Evolutionary conservation across 2,888 invertebrate genomes (phyloP).

Genomic region (Microplitis manilae): DNA sequence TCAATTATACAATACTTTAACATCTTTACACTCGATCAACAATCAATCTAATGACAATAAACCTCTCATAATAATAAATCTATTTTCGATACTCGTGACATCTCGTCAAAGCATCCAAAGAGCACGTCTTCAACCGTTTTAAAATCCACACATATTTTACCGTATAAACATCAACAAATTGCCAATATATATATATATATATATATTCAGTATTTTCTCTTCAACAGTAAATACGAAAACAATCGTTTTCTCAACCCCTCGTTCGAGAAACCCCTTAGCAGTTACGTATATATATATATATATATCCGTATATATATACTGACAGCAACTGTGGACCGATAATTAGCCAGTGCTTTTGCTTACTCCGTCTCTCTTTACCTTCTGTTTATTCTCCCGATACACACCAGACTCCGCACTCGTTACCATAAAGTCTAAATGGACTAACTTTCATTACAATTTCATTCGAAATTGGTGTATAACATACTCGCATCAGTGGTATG

Average conservation of each 20-base stretch:
- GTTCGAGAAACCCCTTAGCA: neutral
- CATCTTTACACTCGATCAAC: constrained; percentile 17
- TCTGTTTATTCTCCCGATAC: constrained; percentile 24
- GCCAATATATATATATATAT: no score
- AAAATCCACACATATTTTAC: no score
- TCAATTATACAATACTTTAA: constrained; percentile 30
- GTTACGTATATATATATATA: neutral
- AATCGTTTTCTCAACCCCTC: neutral
- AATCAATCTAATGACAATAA: constrained; percentile 21
- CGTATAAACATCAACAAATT: no score
- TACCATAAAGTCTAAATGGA: constrained; percentile 35
- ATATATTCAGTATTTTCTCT: no score
- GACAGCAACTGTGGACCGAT: constrained; percentile 22
- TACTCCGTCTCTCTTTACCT: constrained; percentile 24
- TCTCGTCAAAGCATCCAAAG: no score
- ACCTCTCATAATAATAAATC: neutral
- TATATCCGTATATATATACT: neutral
- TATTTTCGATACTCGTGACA: no score
- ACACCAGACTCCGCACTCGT: constrained; percentile 4
- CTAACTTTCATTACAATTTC: constrained; percentile 38
- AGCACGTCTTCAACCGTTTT: no score
- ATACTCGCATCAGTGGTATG: neutral
- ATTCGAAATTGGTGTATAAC: constrained; percentile 21
- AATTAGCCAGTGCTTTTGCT: constrained; percentile 33
- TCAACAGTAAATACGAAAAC: neutral